Conservation (phyloP, 2,797 vertebrate genomes). For the Pseudotriccus pelzelni region DNA sequence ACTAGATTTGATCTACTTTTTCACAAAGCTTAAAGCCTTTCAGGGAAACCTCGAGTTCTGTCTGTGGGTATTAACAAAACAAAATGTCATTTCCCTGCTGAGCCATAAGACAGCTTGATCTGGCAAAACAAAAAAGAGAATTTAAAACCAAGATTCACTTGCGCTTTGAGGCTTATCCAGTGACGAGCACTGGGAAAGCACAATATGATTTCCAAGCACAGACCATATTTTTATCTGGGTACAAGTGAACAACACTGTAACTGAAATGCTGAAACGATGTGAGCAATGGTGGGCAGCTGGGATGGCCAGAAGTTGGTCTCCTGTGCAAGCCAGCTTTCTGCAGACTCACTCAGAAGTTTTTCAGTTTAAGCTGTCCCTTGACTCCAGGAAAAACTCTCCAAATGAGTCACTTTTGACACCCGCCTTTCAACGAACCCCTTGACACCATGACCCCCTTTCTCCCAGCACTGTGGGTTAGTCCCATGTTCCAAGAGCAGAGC, state of each 20-base stretch:
- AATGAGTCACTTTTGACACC: neutral
- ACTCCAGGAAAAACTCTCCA: neutral
- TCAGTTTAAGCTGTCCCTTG: neutral
- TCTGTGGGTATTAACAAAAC: constrained; percentile 18
- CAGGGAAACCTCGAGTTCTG: neutral
- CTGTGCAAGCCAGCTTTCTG: neutral
- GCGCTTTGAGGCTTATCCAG: neutral
- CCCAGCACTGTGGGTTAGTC: neutral
- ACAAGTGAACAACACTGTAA: neutral
- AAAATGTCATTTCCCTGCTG: neutral
- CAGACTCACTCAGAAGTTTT: neutral
- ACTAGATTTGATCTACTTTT: neutral
- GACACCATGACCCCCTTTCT: neutral
- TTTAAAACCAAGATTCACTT: neutral
- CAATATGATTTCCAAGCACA: neutral
- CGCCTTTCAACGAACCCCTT: neutral
- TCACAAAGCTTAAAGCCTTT: neutral
- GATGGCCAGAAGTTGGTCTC: neutral
- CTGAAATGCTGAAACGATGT: neutral
- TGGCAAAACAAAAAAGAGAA: neutral
- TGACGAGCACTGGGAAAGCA: neutral
- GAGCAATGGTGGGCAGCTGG: neutral
- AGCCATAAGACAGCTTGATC: neutral
- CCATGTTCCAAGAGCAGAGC: neutral
- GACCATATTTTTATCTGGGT: neutral